Base-by-base conservation (phyloP, 2,113 vertebrate genomes). In the Neomonachus schauinslandi region DNA sequence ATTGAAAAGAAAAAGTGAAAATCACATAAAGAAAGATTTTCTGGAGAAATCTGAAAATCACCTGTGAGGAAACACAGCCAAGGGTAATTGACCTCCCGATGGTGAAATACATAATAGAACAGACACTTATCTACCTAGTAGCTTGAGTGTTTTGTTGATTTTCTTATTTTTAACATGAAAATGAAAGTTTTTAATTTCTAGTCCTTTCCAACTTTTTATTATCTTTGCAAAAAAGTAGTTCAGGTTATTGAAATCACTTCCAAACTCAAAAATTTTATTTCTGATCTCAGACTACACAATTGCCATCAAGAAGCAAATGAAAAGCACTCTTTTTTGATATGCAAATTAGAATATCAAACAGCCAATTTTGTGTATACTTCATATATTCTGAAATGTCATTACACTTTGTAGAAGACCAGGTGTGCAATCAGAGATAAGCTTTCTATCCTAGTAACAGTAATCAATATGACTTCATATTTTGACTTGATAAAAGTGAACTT, bases 111-210 rank as follows among this genome's bases (percentile, higher is more conserved):
- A 87, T 80, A 83, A 85, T 19, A 96, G 88, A 95, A 87, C 57
- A 87, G 82, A 95, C 12, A 85, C 81, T 98, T 97, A 89, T 55
- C 94, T 59, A 92, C 67, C 7, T 71, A 74, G 85, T 39, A n/a
- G 8, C 57, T 97, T 67, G 59, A 97, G 94, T 84, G 81, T n/a
- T 98, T 95, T 98, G 92, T 97, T 98, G 97, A 96, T 39, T 69
- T 93, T 89, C 39, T 81, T 93, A 81, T 51, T 97, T 92, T 90
- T 39, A 74, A 79, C 36, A 65, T 98, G 85, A 82, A 51, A 92
- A 95, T 16, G 53, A 67, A 94, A 74, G 16, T 92, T 97, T 84
- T 86, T 15, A 86, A 49, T 90, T 80, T 95, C 59, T 91, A 77
- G 19, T 95, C 18, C 65, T 92, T 96, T 95, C 42, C 39, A 80